Base-by-base conservation (phyloP, 2,797 vertebrate species). In the Sebastes itinus region DNA sequence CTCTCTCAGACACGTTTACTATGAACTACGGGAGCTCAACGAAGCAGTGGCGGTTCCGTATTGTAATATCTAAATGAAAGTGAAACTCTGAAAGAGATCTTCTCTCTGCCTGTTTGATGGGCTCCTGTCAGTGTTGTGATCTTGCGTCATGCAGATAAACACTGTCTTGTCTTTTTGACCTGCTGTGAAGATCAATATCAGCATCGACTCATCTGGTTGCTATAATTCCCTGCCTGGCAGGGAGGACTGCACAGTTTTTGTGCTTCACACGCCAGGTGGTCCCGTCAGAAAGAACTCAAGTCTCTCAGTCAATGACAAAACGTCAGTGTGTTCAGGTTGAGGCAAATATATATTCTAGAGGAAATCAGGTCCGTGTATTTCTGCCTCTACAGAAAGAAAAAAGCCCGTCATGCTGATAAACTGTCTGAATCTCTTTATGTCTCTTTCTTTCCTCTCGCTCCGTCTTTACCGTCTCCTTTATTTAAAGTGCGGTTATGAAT, bases 141-240 rank as follows among this genome's bases (percentile, higher is more conserved):
- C 70, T 38, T 65, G 55, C 66, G 77, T 25, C 68, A 83, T 86
- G 78, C 71, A 84, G 79, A 88, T 83, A 71, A 85, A 76, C 27
- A 25, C 55, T 0, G 68, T 75, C 74, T 72, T 72, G 67, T 81
- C 82, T 74, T 59, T 56, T 56, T 62, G 74, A 72, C 73, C 77
- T 2, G 27, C 82, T 85, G 88, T 62, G 83, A 60, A 30, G 81
- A 91, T 92, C 90, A 74, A 90, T 92, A 46, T 11, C 4, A 10
- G 63, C 85, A 77, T 75, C 64, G 75, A 87, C 80, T 67, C 72
- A 77, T 82, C 71, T 11, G 65, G 66, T 76, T 42, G 78, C 74
- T 67, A 71, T 88, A 84, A 76, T 70, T 82, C 83, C 71, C 79
- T 32, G 30, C 60, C 67, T 20, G 11, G 82, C 66, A 6, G 79